Percentiles rank a stretch among this genome's conserved stretches.
These are phyloP conservation scores for Leuciscus waleckii DNA, from an alignment of 2,797 vertebrate genomes.

Conservation along the genomic window DNA sequence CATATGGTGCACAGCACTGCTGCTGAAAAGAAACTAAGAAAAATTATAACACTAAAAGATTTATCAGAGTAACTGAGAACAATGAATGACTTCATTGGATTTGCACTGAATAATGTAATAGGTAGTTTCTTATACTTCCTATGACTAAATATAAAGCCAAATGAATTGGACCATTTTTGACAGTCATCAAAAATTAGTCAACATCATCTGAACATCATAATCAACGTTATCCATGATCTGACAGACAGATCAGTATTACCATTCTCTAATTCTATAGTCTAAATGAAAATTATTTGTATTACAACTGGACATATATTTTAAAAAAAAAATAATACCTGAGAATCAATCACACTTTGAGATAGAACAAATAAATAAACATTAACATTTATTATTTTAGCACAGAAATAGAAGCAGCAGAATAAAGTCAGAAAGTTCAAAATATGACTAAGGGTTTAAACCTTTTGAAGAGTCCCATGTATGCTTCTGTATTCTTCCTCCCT, in stretches of 20 bases:
- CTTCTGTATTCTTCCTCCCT: not conserved
- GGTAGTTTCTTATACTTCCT: not conserved
- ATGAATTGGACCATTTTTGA: not conserved
- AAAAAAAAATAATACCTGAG: not conserved
- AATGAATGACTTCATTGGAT: not conserved
- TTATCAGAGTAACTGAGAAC: not conserved
- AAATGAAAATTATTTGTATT: not conserved
- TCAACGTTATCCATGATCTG: too few relatives aligned
- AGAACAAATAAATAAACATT: not conserved
- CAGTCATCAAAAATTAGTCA: too few relatives aligned
- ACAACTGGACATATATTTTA: not conserved
- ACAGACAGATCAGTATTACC: not conserved
- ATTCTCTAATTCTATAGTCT: not conserved
- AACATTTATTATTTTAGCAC: not conserved
- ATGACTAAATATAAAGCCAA: not conserved
- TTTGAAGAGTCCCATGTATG: conserved; percentile 7
- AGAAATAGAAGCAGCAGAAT: not conserved
- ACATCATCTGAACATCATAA: too few relatives aligned
- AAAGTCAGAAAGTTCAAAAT: not conserved
- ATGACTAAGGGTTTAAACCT: not conserved
- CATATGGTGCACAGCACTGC: not conserved
- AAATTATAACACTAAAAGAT: not conserved
- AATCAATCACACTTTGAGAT: not conserved
- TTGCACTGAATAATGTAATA: not conserved
- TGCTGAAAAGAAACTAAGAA: conserved; percentile 6